phyloP scores from a whole-genome alignment of 2,888 invertebrate species.

The Beris morrisii region DNA sequence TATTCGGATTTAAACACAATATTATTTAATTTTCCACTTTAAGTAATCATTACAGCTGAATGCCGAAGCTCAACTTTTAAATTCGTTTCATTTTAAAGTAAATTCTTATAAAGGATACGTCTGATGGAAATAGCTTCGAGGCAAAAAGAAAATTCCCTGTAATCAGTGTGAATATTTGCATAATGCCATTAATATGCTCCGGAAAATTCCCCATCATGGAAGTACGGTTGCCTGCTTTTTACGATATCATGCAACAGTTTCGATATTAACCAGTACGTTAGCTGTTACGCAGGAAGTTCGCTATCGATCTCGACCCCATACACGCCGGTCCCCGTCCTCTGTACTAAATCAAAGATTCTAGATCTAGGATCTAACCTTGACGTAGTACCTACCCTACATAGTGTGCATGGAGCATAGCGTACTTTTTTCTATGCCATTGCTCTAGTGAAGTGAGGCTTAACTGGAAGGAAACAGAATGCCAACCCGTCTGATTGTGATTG shows the following conservation, averaged over 20 bases:
- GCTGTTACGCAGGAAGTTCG: background rate
- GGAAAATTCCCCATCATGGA: background rate
- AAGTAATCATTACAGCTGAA: too few relatives aligned
- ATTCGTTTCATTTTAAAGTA: too few relatives aligned
- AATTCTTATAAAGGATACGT: too few relatives aligned
- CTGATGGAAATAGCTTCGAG: too few relatives aligned
- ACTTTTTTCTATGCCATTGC: too few relatives aligned
- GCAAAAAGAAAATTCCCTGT: constrained; percentile 28
- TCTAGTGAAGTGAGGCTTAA: too few relatives aligned
- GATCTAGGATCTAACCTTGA: constrained; percentile 23
- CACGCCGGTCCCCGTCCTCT: background rate
- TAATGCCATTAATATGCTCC: constrained; percentile 33
- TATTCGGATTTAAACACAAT: too few relatives aligned
- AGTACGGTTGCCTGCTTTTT: background rate
- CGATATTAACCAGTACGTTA: constrained; percentile 4
- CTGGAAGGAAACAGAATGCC: too few relatives aligned
- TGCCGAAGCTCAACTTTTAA: too few relatives aligned
- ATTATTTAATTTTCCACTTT: too few relatives aligned
- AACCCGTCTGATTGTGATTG: too few relatives aligned
- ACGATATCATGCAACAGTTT: constrained; percentile 25
- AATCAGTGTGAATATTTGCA: constrained; percentile 39
- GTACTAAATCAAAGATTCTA: constrained; percentile 2
- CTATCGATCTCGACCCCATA: constrained; percentile 6
- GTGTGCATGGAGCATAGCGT: too few relatives aligned
- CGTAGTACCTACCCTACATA: background rate